These are phyloP conservation scores for Hipposideros armiger DNA, from an alignment of 2,113 vertebrate species.

Conservation along the genomic window DNA sequence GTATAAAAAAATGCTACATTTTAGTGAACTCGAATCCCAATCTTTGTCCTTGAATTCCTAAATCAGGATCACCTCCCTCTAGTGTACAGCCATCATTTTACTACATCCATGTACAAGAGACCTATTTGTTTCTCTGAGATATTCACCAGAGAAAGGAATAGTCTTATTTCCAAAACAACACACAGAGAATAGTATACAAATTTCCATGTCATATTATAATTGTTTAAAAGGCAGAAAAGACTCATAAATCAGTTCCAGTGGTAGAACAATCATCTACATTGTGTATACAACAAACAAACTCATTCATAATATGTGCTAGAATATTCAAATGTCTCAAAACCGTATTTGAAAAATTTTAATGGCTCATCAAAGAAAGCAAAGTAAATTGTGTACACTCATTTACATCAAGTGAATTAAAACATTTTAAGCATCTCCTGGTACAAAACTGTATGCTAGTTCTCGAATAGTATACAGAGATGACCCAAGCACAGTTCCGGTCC, in stretches of 20 bases:
- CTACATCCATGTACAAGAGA: background rate
- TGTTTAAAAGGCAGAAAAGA: background rate
- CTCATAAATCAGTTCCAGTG: background rate
- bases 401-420: background rate
- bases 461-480: background rate
- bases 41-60: slow-evolving; percentile 42
- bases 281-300: background rate
- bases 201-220: background rate
- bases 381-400: background rate
- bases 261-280: background rate
- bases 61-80: background rate
- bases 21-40: slow-evolving; percentile 27
- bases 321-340: slow-evolving; percentile 43
- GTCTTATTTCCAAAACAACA: slow-evolving; percentile 43
- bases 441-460: slow-evolving; percentile 5
- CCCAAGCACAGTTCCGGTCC: background rate
- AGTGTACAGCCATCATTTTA: background rate
- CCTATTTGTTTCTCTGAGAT: slow-evolving; percentile 43
- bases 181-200: background rate
- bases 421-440: background rate
- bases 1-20: background rate
- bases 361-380: slow-evolving; percentile 3
- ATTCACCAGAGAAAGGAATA: background rate
- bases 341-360: background rate
- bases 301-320: slow-evolving; percentile 4